Evolutionary conservation across 2,888 invertebrate species (phyloP), one percentile per base, ranked within the genome.

Genomic region (Perizoma flavofasciatum): DNA sequence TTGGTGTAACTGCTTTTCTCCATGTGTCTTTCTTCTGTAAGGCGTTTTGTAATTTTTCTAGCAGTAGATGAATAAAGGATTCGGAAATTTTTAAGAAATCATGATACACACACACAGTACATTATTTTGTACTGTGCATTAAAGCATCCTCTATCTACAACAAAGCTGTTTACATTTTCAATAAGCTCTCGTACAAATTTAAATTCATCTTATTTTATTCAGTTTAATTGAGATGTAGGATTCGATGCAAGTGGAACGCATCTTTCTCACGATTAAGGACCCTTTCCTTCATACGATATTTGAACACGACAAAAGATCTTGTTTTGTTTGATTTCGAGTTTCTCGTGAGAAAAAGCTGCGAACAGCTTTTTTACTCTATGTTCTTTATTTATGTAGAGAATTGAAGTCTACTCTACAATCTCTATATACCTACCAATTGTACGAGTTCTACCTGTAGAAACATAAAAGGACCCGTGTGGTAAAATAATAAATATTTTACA

Each of bases 221-320:
- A 55, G 39, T 57, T 47, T 43, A 51, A 56, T 55, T 52, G 47
- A 53, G 57, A 32, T 45, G 9, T 44, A 43, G 22, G 22, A 11
- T 45, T 44, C 35, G 34, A 32, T 48, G 46, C 53, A 59, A 61
- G 56, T 55, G 52, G 56, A 41, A 52, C 62, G 61, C 61, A 60
- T 59, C 56, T 58, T 71, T 71, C 70, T 67, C 69, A 71, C 70
- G 69, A 64, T 55, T 59, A 54, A 59, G 56, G 64, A 57, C 65
- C 69, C 68, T 67, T 63, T 67, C 22, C 66, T 63, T 70, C 65
- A 43, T 62, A 59, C 67, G 60, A 51, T 68, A 59, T 67, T 69
- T 62, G 65, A 63, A 61, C 69, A 55, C 69, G 53, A 71, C 70
- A 69, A 69, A 70, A 66, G 65, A 54, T 66, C 58, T 69, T 59